These are phyloP conservation scores for Glossophaga mutica DNA, from an alignment of 2,797 vertebrate genomes.

Conservation along the genomic window DNA sequence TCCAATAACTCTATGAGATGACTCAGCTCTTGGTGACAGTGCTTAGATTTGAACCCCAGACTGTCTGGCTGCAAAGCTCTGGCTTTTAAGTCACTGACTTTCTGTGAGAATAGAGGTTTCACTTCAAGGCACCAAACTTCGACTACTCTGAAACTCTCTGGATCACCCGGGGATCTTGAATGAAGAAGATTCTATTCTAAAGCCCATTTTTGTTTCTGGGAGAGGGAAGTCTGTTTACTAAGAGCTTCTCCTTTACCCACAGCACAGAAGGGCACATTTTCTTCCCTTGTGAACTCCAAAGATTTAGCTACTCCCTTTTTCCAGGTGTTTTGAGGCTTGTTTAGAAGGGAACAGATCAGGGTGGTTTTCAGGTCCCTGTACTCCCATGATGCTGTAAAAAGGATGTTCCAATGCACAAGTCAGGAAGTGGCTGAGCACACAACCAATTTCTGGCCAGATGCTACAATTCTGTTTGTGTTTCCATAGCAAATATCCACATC, in stretches of 20 bases:
- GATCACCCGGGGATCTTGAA: neutral
- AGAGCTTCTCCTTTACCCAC: neutral
- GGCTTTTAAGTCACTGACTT: neutral
- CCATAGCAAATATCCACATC: neutral
- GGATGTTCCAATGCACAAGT: neutral
- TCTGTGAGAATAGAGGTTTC: neutral
- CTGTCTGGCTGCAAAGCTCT: neutral
- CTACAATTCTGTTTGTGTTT: slow-evolving; percentile 37
- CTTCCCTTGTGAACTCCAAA: neutral
- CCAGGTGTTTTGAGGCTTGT: neutral
- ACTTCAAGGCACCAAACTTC: neutral
- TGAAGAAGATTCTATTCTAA: neutral
- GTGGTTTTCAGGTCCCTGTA: neutral
- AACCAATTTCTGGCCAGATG: neutral
- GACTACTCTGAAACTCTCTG: neutral
- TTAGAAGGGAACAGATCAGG: neutral
- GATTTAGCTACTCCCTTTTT: neutral
- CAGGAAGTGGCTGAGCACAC: neutral
- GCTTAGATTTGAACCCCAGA: neutral
- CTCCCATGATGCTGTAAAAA: neutral
- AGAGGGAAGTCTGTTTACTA: neutral
- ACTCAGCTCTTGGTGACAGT: neutral
- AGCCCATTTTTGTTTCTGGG: neutral
- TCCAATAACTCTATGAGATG: neutral
- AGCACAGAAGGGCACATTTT: neutral